Evolutionary conservation across 1,140 invertebrate genomes (phyloP).

Genomic region (Carcinoscorpius rotundicauda): DNA sequence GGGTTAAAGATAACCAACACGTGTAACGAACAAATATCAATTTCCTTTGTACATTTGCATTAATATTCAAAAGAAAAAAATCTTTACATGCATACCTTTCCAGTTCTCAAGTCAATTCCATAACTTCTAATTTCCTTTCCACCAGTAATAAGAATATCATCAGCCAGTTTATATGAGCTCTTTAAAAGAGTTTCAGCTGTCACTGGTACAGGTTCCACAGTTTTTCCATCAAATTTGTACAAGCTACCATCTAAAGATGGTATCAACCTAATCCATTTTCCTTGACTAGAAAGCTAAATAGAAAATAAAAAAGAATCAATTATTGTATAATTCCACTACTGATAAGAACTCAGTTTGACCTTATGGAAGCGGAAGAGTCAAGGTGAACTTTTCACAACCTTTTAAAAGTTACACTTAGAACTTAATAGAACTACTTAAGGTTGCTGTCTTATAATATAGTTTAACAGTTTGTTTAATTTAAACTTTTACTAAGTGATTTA

Average conservation of each 20-base stretch:
- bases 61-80: background rate
- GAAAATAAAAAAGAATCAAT: background rate
- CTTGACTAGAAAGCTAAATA: slow-evolving; percentile 65
- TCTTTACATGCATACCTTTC: slow-evolving; percentile 39
- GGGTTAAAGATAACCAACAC: no score
- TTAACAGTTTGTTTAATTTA: no score
- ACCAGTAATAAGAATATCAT: slow-evolving; percentile 71
- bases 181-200: slow-evolving; percentile 71
- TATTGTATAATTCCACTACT: no score
- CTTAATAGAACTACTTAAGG: no score
- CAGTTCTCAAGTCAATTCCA: slow-evolving; percentile 58
- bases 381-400: no score
- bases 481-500: no score
- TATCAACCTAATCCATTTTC: slow-evolving; percentile 71
- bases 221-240: slow-evolving; percentile 80
- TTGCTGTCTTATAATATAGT: no score
- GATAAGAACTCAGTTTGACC: no score
- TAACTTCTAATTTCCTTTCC: slow-evolving; percentile 44
- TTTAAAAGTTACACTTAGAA: no score
- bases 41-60: background rate
- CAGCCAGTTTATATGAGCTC: slow-evolving; percentile 63
- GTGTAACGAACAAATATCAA: background rate
- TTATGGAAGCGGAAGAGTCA: no score
- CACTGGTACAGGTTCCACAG: slow-evolving; percentile 71
- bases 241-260: slow-evolving; percentile 79